Conservation (phyloP, 2,113 vertebrate species). For the Trematocara macrostoma region DNA sequence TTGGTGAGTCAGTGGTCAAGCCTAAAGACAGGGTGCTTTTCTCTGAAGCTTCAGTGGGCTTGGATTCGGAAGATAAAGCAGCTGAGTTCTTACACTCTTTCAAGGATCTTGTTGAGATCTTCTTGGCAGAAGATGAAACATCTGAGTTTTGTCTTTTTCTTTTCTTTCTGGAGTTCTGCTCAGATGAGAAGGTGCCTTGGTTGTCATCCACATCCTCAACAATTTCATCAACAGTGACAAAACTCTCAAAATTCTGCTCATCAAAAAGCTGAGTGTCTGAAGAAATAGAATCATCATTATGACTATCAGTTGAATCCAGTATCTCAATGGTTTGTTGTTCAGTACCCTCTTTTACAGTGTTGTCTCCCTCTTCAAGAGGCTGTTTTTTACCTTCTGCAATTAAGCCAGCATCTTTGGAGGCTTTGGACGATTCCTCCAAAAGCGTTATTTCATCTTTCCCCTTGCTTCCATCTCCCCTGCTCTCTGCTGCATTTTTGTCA, state of each 20-base stretch:
- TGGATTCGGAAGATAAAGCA: not conserved
- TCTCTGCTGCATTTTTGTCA: not conserved
- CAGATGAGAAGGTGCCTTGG: not conserved
- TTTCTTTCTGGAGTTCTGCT: not conserved
- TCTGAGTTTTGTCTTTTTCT: not conserved
- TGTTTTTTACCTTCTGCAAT: not conserved
- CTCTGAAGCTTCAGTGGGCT: not conserved
- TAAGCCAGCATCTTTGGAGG: not conserved
- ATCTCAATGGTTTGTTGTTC: not conserved
- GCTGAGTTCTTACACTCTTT: not conserved
- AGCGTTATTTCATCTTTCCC: not conserved
- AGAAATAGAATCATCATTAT: not conserved
- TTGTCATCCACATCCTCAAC: not conserved
- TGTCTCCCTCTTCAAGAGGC: not conserved
- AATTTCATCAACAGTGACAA: slow-evolving; percentile 48
- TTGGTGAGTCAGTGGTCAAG: not conserved
- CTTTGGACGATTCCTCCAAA: not conserved
- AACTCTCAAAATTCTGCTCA: slow-evolving; percentile 5
- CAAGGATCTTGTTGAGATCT: not conserved
- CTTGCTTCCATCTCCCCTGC: not conserved
- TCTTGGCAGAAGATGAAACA: not conserved
- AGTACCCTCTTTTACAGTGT: not conserved
- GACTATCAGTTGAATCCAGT: not conserved
- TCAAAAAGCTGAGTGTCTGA: not conserved
- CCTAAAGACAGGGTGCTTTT: not conserved